Evolutionary conservation across 2,113 vertebrate species (phyloP).

Genomic region (Aramus guarauna): DNA sequence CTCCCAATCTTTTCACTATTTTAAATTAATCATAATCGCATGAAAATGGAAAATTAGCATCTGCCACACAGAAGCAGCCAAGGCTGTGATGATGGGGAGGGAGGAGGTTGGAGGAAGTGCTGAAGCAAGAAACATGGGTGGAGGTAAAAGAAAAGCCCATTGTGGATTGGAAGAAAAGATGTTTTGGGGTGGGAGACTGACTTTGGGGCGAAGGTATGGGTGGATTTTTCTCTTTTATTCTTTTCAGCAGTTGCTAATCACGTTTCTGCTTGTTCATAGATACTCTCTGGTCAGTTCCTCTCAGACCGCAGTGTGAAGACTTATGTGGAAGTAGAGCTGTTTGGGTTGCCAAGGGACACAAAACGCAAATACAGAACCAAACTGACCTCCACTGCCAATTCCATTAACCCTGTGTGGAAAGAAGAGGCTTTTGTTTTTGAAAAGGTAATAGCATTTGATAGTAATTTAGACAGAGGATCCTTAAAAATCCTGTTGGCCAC

Average conservation of each 20-base stretch:
- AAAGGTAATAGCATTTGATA: slow-evolving; percentile 77
- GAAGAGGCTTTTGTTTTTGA: slow-evolving; percentile 97
- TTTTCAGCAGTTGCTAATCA: not conserved
- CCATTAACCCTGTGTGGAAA: slow-evolving; percentile 96
- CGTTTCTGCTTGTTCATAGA: slow-evolving; percentile 59
- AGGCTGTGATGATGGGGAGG: not conserved
- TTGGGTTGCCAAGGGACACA: slow-evolving; percentile 91
- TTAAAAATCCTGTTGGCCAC: not conserved
- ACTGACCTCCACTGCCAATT: slow-evolving; percentile 82
- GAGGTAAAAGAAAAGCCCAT: not conserved
- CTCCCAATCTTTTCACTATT: not conserved
- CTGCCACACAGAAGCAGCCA: not conserved
- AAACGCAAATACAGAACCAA: slow-evolving; percentile 94
- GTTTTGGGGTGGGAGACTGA: not conserved
- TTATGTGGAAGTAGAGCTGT: slow-evolving; percentile 91
- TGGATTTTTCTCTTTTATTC: not conserved
- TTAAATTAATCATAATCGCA: slow-evolving; percentile 21
- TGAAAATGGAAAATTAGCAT: slow-evolving; percentile 41
- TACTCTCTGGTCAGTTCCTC: slow-evolving; percentile 96
- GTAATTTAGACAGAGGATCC: not conserved
- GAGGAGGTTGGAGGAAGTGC: not conserved
- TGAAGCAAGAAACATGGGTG: not conserved
- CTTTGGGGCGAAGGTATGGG: not conserved
- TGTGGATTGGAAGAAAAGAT: not conserved
- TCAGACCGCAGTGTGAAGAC: slow-evolving; percentile 90